These are phyloP conservation scores for Drosophila birchii DNA, from an alignment of 2,888 invertebrate genomes.

Conservation along the genomic window DNA sequence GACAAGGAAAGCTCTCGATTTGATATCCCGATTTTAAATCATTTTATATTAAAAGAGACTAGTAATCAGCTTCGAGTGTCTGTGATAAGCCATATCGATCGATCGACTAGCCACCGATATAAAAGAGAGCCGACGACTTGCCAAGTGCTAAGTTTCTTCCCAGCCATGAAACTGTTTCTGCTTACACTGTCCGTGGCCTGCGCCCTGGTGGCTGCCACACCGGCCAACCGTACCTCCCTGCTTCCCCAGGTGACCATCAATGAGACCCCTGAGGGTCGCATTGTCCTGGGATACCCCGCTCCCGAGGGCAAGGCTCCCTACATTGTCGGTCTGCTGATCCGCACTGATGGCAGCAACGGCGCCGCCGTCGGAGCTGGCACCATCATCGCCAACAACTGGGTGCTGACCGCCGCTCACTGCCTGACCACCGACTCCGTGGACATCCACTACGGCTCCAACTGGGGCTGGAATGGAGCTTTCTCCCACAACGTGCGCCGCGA, in stretches of 20 bases:
- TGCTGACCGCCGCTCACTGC: constrained; percentile 43
- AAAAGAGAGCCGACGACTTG: background rate
- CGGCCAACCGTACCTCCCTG: constrained; percentile 26
- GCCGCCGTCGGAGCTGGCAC: constrained; percentile 42
- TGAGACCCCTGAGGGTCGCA: constrained; percentile 26
- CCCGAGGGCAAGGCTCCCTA: constrained; percentile 61
- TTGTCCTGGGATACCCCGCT: constrained; percentile 63
- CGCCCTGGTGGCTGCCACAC: constrained; percentile 30
- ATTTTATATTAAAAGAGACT: background rate
- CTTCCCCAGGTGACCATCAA: constrained; percentile 18
- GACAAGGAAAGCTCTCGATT: background rate
- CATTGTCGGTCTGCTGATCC: constrained; percentile 62
- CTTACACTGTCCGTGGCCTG: constrained; percentile 19
- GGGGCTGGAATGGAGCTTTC: constrained; percentile 54
- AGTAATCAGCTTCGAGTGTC: background rate
- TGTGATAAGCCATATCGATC: background rate
- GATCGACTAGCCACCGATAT: background rate
- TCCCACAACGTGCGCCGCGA: constrained; percentile 53
- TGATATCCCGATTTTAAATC: background rate
- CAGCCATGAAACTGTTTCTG: constrained; percentile 27
- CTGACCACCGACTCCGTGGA: constrained; percentile 50
- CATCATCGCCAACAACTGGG: constrained; percentile 39
- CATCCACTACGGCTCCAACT: constrained; percentile 65
- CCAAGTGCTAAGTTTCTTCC: background rate
- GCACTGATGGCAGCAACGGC: constrained; percentile 35